Percentiles rank a stretch among this genome's conserved stretches.
Evolutionary conservation across 2,888 invertebrate species (phyloP).

Genomic region (Ashinkailepas kermadecensis): DNA sequence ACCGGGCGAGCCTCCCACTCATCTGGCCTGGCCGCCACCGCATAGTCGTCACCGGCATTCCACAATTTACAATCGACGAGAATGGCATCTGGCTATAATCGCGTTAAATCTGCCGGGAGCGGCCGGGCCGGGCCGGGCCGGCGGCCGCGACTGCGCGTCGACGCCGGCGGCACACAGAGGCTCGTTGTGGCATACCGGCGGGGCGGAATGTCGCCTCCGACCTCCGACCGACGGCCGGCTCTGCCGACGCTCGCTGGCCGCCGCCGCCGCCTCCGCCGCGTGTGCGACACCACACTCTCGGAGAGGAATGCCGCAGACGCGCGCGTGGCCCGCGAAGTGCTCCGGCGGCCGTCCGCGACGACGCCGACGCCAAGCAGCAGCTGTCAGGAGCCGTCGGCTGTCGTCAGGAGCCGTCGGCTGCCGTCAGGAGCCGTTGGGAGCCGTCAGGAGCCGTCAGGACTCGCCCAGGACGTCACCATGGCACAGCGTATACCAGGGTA

Average conservation of each 20-base stretch:
- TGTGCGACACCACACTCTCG: neutral
- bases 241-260: neutral
- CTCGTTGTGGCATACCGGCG: neutral
- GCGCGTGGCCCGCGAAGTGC: too few species aligned
- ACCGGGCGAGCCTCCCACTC: neutral
- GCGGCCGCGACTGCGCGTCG: too few species aligned
- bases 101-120: neutral
- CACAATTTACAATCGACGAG: neutral
- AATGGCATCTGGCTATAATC: constrained; percentile 7
- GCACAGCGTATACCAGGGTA: too few species aligned
- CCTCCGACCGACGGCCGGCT: neutral
- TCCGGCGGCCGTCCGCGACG: too few species aligned
- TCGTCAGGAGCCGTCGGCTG: too few species aligned
- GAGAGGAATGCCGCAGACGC: too few species aligned
- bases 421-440: too few species aligned
- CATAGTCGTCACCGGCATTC: neutral
- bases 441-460: too few species aligned
- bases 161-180: neutral
- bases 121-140: neutral
- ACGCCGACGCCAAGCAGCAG: too few species aligned
- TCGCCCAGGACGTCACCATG: too few species aligned
- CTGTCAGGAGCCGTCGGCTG: too few species aligned
- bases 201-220: neutral
- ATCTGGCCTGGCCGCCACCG: neutral
- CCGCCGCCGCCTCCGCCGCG: neutral